Percentiles rank a stretch among this genome's conserved stretches.
Evolutionary conservation across 2,113 vertebrate genomes (phyloP).

Genomic region (Condylura cristata): DNA sequence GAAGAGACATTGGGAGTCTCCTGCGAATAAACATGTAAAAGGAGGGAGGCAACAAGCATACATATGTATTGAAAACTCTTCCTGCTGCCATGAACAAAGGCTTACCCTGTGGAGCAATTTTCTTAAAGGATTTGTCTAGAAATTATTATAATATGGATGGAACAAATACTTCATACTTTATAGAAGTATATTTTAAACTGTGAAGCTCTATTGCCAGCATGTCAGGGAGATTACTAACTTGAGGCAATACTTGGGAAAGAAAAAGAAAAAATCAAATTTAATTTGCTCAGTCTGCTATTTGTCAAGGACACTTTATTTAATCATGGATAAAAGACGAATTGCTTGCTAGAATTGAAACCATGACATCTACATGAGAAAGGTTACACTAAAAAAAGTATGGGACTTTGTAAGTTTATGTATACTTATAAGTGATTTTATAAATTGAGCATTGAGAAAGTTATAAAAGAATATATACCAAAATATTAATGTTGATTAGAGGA

Average conservation of each 20-base stretch:
- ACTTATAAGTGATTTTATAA: neutral
- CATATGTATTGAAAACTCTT: neutral
- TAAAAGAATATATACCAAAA: neutral
- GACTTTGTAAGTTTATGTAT: neutral
- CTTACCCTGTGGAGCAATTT: neutral
- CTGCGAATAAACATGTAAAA: neutral
- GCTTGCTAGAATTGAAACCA: neutral
- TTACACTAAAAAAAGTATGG: neutral
- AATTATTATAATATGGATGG: neutral
- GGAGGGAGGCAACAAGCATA: neutral
- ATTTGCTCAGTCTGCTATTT: neutral
- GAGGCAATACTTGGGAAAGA: neutral
- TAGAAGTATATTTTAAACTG: neutral
- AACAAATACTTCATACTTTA: neutral
- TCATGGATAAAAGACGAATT: neutral
- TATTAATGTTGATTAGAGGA: neutral
- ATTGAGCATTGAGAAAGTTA: neutral
- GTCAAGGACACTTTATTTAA: neutral
- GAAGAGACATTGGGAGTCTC: neutral
- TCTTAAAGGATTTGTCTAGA: neutral
- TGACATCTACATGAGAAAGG: neutral
- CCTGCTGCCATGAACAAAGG: neutral
- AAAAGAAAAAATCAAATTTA: conserved; percentile 3
- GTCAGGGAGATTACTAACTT: neutral
- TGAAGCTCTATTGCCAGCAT: neutral